Conservation (phyloP, 1,140 invertebrate genomes). For the Drosophila subpulchrella region DNA sequence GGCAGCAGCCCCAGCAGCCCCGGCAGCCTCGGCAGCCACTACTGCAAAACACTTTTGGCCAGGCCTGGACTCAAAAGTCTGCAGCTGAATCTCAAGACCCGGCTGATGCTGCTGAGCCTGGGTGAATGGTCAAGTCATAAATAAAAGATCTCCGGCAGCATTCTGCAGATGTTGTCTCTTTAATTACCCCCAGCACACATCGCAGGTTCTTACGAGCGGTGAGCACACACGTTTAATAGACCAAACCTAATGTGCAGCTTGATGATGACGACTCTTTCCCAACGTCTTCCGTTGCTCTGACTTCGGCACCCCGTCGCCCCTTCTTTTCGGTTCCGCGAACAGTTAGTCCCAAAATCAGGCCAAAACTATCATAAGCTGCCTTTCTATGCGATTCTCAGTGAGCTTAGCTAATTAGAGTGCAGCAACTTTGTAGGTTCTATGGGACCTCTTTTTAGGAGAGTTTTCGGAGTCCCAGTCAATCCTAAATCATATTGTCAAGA, state of each 20-base stretch:
- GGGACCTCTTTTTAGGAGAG: too few species aligned
- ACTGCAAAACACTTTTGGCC: conserved; percentile 27
- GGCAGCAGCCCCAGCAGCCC: neutral
- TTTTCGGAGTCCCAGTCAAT: neutral
- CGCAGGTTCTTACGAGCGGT: conserved; percentile 10
- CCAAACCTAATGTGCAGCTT: conserved; percentile 38
- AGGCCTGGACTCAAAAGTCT: neutral
- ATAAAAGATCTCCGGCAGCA: conserved; percentile 62
- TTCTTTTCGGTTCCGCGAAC: conserved; percentile 8
- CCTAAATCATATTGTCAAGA: neutral
- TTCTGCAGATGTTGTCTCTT: conserved; percentile 71
- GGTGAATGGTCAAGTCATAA: conserved; percentile 74
- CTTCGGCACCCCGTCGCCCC: neutral
- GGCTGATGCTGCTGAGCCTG: conserved; percentile 8
- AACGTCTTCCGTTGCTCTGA: conserved; percentile 14
- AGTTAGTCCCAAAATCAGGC: conserved; percentile 38
- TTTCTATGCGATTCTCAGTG: conserved; percentile 20
- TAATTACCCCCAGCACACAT: conserved; percentile 61
- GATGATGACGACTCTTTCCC: conserved; percentile 7
- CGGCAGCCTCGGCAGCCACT: conserved; percentile 12
- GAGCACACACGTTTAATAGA: conserved; percentile 37
- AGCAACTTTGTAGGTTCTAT: too few species aligned
- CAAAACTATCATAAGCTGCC: conserved; percentile 5
- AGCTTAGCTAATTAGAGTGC: neutral
- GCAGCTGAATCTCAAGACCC: conserved; percentile 2